Base-by-base conservation (phyloP, 1,140 invertebrate species). In the Solenopsis invicta region DNA sequence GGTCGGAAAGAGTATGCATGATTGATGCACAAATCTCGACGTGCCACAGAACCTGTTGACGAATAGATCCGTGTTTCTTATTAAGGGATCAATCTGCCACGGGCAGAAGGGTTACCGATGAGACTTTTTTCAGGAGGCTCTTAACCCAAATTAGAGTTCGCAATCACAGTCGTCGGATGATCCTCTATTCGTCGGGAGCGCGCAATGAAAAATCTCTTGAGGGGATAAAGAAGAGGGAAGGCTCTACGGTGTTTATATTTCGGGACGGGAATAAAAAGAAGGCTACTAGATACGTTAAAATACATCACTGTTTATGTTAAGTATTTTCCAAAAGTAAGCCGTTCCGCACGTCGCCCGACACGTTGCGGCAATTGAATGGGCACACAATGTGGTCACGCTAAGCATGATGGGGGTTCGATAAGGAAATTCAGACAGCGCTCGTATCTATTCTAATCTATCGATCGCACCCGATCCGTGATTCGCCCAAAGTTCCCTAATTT, bases 371-470 rank as follows among this genome's bases (percentile, higher is more conserved):
- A 37, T 29, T 54, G 0, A 62, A 72, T 64, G 48, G 10, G 50
- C 45, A 21, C 37, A 75, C 29, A 75, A 75, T 37, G 37, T 24
- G 37, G 24, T 76, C 29, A n/a, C 45, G 52, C 34, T 48, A 67
- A 18, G 10, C 29, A 13, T 59, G 56, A 80, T 87, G 64, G 41
- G 74, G n/a, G 18, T 21, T 66, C 45, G 87, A 87, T 88, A 74
- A 80, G 37, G 5, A 54, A 71, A n/a, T 41, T 50, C 21, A 41
- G n/a, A 50, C 75, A 72, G 67, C 29, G 62, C 10, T 50, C 66
- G 59, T 52, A 52, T 74, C 56, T 50, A 74, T 67, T 29, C 41
- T 88, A 88, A 88, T 87, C 75, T 88, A 16, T 41, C 37, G 75
- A 88, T 87, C 66, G 85, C 0, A 41, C 80, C 24, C 29, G 29